Conservation (phyloP, 2,888 invertebrate species). For the Glaucopsyche alexis region DNA sequence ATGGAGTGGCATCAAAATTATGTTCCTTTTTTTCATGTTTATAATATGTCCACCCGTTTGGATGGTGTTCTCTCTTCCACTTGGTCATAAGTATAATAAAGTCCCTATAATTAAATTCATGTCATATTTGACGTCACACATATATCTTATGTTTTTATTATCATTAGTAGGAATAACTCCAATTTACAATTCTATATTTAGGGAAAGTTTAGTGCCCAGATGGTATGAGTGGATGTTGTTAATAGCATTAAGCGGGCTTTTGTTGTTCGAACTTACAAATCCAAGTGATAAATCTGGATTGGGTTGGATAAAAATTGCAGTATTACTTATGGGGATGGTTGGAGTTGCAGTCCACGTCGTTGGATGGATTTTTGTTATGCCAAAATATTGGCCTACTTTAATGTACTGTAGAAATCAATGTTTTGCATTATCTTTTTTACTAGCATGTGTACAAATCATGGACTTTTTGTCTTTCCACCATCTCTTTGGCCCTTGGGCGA, state of each 20-base stretch:
- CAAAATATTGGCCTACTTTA: constrained; percentile 89
- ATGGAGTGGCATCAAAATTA: constrained; percentile 97
- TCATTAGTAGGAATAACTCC: constrained; percentile 94
- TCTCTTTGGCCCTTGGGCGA: constrained; percentile 99
- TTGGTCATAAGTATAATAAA: constrained; percentile 97
- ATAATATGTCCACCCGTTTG: constrained; percentile 97
- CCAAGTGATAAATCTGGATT: constrained; percentile 98
- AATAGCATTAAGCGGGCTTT: constrained; percentile 95
- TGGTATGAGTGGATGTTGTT: constrained; percentile 98
- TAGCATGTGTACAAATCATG: constrained; percentile 98
- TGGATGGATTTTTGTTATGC: constrained; percentile 85
- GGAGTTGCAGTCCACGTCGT: constrained; percentile 94
- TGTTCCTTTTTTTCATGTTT: constrained; percentile 95
- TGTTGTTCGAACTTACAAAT: constrained; percentile 97
- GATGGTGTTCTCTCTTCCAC: constrained; percentile 96
- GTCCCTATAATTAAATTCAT: constrained; percentile 99
- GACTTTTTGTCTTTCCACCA: constrained; percentile 99
- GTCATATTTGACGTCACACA: constrained; percentile 99
- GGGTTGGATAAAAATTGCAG: constrained; percentile 95
- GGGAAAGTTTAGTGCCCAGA: constrained; percentile 89
- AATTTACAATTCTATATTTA: constrained; percentile 88
- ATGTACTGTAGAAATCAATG: constrained; percentile 98
- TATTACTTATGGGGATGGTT: constrained; percentile 91
- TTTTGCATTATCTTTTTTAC: constrained; percentile 95
- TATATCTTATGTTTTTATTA: constrained; percentile 96